Conservation (phyloP, 2,113 vertebrate species). For the Lates calcarifer region DNA sequence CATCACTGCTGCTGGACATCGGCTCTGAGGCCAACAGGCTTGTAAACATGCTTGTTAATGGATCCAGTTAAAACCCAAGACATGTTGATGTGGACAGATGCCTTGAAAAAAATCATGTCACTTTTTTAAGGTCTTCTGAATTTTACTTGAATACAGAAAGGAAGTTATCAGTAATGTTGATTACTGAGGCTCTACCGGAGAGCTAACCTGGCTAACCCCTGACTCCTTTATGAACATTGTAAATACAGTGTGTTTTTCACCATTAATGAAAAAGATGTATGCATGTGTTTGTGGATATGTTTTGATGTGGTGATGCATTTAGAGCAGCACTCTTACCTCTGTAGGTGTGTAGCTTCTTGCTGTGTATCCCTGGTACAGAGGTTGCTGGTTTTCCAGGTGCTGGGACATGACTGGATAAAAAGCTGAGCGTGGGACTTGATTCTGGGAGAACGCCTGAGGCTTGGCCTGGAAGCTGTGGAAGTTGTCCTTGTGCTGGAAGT, state of each 20-base stretch:
- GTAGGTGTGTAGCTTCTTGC: constrained; percentile 71
- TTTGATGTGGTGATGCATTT: neutral
- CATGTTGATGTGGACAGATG: neutral
- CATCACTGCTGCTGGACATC: neutral
- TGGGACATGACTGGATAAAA: constrained; percentile 75
- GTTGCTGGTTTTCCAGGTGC: constrained; percentile 43
- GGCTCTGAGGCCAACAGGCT: neutral
- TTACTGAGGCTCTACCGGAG: no score
- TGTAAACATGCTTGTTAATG: constrained; percentile 6
- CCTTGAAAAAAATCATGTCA: no score
- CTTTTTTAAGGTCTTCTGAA: no score
- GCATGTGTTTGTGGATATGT: neutral
- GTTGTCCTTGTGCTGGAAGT: constrained; percentile 41
- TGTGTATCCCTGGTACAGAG: constrained; percentile 45
- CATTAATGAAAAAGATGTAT: neutral
- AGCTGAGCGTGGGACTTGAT: constrained; percentile 78
- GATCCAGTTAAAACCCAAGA: neutral
- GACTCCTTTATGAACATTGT: constrained; percentile 1
- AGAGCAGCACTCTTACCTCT: constrained; percentile 73
- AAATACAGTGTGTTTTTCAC: constrained; percentile 4
- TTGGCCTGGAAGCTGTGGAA: constrained; percentile 29
- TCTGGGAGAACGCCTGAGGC: constrained; percentile 36
- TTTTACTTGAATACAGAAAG: neutral
- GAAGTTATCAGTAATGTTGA: neutral
- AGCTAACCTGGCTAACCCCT: constrained; percentile 12